Percentiles rank a stretch among this genome's conserved stretches.
Conservation (phyloP, 53 echinoderm and acorn worm species). For the Actinopyga echinites region DNA sequence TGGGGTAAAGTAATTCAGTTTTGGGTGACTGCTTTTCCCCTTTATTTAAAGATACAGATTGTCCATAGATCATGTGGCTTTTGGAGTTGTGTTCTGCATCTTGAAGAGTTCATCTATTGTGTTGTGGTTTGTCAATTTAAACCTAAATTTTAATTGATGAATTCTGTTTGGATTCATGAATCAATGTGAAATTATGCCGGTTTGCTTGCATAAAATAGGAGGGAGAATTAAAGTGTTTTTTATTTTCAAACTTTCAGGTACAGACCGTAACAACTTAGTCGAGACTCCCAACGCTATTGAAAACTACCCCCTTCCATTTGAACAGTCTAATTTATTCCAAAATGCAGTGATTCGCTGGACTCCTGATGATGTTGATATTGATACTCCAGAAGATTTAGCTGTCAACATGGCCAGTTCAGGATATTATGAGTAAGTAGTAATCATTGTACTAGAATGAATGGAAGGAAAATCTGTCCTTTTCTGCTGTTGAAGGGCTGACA, state of each 20-base stretch:
- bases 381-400: constrained; percentile 73
- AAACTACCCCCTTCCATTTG: constrained; percentile 87
- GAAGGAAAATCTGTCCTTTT: not conserved
- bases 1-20: too few species aligned
- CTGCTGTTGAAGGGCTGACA: not conserved
- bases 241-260: constrained; percentile 44
- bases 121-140: too few species aligned
- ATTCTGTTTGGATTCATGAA: too few species aligned
- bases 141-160: too few species aligned
- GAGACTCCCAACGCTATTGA: constrained; percentile 67
- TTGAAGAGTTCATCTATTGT: too few species aligned
- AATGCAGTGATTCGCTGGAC: constrained; percentile 76
- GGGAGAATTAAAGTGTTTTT: too few species aligned
- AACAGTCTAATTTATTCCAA: constrained; percentile 68
- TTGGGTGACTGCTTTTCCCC: too few species aligned
- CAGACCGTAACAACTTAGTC: constrained; percentile 91
- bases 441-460: not conserved
- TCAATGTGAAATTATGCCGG: too few species aligned
- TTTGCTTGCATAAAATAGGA: too few species aligned
- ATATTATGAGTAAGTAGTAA: constrained; percentile 68
- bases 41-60: too few species aligned
- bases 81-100: too few species aligned
- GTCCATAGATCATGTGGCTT: too few species aligned
- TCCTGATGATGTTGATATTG: constrained; percentile 34
- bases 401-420: constrained; percentile 90